Conservation (phyloP, 1,140 invertebrate species). For the Pachyrhynchus sulphureomaculatus region DNA sequence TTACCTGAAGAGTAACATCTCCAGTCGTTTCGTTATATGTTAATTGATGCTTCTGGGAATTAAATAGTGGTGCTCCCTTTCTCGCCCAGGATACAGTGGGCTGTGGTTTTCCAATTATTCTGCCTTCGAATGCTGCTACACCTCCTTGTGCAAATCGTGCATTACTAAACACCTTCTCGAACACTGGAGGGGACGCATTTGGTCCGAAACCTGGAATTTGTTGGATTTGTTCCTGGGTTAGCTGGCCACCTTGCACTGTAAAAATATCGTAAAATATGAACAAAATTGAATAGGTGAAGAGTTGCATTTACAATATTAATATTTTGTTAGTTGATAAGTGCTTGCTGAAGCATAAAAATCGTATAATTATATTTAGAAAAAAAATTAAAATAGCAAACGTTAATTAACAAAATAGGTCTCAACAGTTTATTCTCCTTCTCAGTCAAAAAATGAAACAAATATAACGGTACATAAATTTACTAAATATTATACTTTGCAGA, state of each 20-base stretch:
- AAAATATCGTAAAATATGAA: background rate
- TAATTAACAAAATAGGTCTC: too few relatives aligned
- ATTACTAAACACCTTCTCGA: constrained; percentile 91
- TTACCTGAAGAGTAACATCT: constrained; percentile 67
- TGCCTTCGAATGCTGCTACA: constrained; percentile 89
- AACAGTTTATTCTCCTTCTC: too few relatives aligned
- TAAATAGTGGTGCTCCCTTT: constrained; percentile 77
- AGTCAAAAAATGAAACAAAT: too few relatives aligned
- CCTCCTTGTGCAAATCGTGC: constrained; percentile 91
- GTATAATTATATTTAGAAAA: too few relatives aligned
- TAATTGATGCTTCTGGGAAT: constrained; percentile 83
- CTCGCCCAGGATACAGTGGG: constrained; percentile 94
- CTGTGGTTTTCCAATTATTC: constrained; percentile 86
- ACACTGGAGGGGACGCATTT: constrained; percentile 78
- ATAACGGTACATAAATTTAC: too few relatives aligned
- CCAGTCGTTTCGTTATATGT: constrained; percentile 85
- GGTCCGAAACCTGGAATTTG: constrained; percentile 61
- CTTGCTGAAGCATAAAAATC: too few relatives aligned
- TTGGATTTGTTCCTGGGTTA: constrained; percentile 54
- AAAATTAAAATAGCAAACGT: too few relatives aligned
- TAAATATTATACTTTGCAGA: too few relatives aligned
- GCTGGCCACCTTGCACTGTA: constrained; percentile 51
- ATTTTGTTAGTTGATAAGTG: background rate
- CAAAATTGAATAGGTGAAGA: background rate
- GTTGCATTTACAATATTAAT: background rate